phyloP scores from a whole-genome alignment of 2,797 vertebrate genomes.

The Forpus xanthops region DNA sequence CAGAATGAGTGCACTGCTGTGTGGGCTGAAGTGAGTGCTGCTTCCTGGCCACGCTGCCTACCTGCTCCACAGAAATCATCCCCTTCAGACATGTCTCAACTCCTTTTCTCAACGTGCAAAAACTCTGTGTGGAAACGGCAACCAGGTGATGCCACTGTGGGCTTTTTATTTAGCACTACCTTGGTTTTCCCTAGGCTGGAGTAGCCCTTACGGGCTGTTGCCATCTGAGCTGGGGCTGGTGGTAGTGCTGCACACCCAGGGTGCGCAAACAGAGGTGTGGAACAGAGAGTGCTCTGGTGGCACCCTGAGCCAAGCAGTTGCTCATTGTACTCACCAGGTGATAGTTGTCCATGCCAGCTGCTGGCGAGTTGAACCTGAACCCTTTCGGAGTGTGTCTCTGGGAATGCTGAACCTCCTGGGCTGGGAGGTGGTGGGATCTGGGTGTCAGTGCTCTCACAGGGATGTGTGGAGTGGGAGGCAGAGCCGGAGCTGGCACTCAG shows the following conservation, averaged over 20 bases:
- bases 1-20: neutral
- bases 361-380: neutral
- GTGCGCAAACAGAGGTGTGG: conserved; percentile 54
- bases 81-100: neutral
- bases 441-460: neutral
- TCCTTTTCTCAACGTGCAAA: neutral
- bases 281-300: neutral
- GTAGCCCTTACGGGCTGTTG: neutral
- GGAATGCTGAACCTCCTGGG: neutral
- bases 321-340: neutral
- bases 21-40: neutral
- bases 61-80: neutral
- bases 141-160: neutral
- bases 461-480: neutral
- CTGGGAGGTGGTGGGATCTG: neutral
- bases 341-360: neutral
- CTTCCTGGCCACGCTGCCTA: neutral
- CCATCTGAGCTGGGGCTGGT: neutral
- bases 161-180: neutral
- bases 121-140: neutral
- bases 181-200: neutral
- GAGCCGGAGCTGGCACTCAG: neutral
- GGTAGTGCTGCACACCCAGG: neutral
- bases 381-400: neutral
- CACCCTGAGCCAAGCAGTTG: conserved; percentile 11